Evolutionary conservation across 2,797 vertebrate genomes (phyloP), one percentile per base, ranked within the genome.

Genomic region (Crocidura indochinensis): DNA sequence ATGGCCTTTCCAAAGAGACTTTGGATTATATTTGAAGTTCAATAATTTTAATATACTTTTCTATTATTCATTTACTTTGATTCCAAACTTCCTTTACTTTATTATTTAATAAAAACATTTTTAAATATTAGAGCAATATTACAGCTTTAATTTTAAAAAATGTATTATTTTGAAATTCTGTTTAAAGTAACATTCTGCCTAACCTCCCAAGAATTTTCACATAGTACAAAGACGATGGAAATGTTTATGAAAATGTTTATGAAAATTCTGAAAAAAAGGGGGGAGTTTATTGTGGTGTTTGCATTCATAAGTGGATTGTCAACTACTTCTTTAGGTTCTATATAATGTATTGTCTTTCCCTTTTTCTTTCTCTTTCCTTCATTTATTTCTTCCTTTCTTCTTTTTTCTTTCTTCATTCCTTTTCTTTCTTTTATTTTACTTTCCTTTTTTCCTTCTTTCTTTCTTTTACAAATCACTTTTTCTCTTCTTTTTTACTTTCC

Each of bases 131-230:
- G n/a, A 71, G n/a, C 6, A 26, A 24, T 51, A 51, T 56, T 38
- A 72, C 51, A 56, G 15, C 9, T 17, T 78, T 27, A 74, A 53
- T 71, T 79, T 78, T 49, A 86, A 90, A 11, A 72, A 83, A 82
- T 2, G 0, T 56, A 3, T 44, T 87, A 53, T 72, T 80, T 89
- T 38, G 38, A 71, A 31, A 8, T 46, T 38, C 38, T 31, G 6
- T n/a, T 24, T 46, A 20, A 27, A 14, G 7, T 38, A 26, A 65
- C 44, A 38, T 27, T 82, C 74, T 47, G 9, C 26, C n/a, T 94
- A 27, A 72, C 38, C 71, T 79, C 46, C 10, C 86, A 29, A 84
- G 15, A 56, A 27, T 8, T 29, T 27, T 20, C 9, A 27, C 8
- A 26, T 6, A 44, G 19, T 51, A 22, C 65, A 17, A 74, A 5